Conservation (phyloP, 2,888 invertebrate species). For the Rhingia campestris region DNA sequence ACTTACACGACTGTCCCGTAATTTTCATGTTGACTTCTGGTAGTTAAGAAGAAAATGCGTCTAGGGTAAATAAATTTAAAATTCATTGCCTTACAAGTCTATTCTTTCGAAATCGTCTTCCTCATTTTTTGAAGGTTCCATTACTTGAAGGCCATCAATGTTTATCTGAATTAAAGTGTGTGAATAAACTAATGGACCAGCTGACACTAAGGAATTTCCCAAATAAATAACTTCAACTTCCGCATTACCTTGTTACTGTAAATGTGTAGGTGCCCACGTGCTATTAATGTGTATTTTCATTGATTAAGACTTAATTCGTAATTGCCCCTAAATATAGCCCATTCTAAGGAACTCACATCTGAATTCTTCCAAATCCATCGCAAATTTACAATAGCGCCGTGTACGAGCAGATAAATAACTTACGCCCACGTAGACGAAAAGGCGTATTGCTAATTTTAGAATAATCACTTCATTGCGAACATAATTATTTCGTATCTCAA, state of each 20-base stretch:
- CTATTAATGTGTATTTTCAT: background rate
- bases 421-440: slow-evolving; percentile 43
- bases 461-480: slow-evolving; percentile 32
- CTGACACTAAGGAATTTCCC: background rate
- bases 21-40: too few relatives aligned
- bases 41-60: too few relatives aligned
- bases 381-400: slow-evolving; percentile 6
- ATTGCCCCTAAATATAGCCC: slow-evolving; percentile 13
- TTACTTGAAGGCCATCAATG: too few relatives aligned
- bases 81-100: too few relatives aligned
- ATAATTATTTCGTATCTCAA: background rate
- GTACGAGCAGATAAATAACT: slow-evolving; percentile 34
- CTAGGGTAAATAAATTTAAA: too few relatives aligned
- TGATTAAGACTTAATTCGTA: background rate
- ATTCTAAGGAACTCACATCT: slow-evolving; percentile 8
- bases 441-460: slow-evolving; percentile 29
- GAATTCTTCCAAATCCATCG: slow-evolving; percentile 43
- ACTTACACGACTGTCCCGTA: too few relatives aligned
- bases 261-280: background rate
- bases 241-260: slow-evolving; percentile 1
- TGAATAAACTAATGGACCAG: too few relatives aligned
- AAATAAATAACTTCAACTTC: background rate
- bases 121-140: too few relatives aligned
- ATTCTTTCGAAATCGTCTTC: too few relatives aligned
- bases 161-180: too few relatives aligned